Evolutionary conservation across 1,140 invertebrate species (phyloP), one percentile per base, ranked within the genome.

Genomic region (Branchinecta lynchi): DNA sequence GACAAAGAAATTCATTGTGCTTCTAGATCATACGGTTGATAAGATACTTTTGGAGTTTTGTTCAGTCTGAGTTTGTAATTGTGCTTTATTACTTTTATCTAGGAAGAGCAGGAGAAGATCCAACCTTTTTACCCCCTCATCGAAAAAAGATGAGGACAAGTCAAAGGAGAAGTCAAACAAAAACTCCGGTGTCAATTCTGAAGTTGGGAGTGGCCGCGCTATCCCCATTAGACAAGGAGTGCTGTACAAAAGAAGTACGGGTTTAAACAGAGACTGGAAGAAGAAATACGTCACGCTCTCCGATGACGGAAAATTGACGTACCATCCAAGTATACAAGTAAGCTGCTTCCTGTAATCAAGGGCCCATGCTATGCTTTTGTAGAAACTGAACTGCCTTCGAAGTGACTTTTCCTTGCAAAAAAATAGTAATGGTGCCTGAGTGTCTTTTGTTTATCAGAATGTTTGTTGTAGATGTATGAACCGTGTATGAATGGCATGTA

Each of bases 281-380:
- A 98, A 99, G 82, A 99, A 99, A 79, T 99, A 98, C 80, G 96
- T 98, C 0, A 95, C 94, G 0, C 79, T 99, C 6, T 88, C 91
- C 75, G 91, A 94, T 80, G 92, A 98, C 80, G 95, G 93, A 8
- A 81, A 89, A 74, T 82, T 99, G 45, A 95, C 93, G 21, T 98
- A 98, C 82, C 92, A 98, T 81, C 89, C 93, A 2, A 97, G 90
- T 80, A 82, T 71, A 45, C 65, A 69, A 51, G 70, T 72, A 69
- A 68, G 51, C 68, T 46, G 3, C 15, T 43, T 71, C 12, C 45
- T 17, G 66, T 17, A 60, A 32, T 5, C 5, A 32, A 32, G 32
- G 32, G 32, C 5, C 32, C 32, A 32, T 32, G 32, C 1, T 3
- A 32, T 5, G 32, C 5, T 32, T 32, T 32, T 5, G 5, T 32